Evolutionary conservation across 2,888 invertebrate species (phyloP).

Genomic region (Idaea biselata): DNA sequence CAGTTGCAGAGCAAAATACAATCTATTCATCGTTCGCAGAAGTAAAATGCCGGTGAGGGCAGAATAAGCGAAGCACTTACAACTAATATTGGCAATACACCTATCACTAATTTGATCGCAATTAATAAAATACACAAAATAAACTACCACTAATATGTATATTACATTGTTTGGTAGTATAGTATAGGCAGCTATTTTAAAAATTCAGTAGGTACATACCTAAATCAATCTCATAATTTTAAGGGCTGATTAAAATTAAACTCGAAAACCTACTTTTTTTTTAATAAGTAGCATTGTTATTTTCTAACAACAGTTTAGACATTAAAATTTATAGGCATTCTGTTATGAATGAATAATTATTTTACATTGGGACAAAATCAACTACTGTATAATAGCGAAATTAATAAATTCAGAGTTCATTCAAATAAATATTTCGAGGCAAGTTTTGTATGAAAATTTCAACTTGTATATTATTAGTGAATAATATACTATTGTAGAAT

Average conservation of each 20-base stretch:
- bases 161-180: conserved; percentile 23
- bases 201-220: conserved; percentile 6
- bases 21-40: conserved; percentile 24
- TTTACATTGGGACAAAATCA: too few species aligned
- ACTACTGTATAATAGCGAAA: too few species aligned
- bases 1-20: conserved; percentile 30
- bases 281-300: too few species aligned
- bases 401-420: too few species aligned
- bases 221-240: not conserved
- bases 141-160: conserved; percentile 17
- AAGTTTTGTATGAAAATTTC: too few species aligned
- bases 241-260: too few species aligned
- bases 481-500: too few species aligned
- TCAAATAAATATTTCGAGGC: too few species aligned
- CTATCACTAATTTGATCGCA: conserved; percentile 35
- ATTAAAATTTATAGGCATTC: not conserved
- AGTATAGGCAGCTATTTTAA: conserved; percentile 10
- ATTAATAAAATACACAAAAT: conserved; percentile 27
- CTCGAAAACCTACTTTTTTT: too few species aligned
- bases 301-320: not conserved
- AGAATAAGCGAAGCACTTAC: conserved; percentile 49
- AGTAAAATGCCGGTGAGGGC: conserved; percentile 21
- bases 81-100: conserved; percentile 57
- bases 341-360: not conserved
- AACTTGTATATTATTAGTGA: too few species aligned